phyloP scores from a whole-genome alignment of 2,797 vertebrate genomes.

The Gila robusta region DNA sequence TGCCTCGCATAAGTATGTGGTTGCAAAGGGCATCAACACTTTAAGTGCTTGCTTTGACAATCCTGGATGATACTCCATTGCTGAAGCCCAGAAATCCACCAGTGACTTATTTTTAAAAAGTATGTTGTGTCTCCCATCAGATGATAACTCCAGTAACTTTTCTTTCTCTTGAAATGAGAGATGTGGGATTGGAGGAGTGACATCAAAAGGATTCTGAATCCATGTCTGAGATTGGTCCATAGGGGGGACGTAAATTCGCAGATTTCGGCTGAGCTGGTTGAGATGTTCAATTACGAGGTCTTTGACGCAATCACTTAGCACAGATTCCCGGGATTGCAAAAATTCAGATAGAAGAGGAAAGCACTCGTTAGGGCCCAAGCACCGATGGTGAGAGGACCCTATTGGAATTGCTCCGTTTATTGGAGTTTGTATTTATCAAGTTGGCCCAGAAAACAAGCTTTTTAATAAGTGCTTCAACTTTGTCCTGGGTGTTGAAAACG shows the following conservation, averaged over 20 bases:
- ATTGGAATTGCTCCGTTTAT: too few relatives aligned
- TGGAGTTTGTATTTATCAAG: neutral
- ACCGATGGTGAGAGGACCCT: too few relatives aligned
- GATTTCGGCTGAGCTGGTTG: neutral
- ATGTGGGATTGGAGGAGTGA: neutral
- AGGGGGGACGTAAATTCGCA: too few relatives aligned
- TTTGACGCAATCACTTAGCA: neutral
- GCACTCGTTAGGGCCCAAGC: neutral
- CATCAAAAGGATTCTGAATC: too few relatives aligned
- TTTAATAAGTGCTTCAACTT: neutral
- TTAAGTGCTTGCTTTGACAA: neutral
- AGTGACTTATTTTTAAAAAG: slow-evolving; percentile 17
- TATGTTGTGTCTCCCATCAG: neutral
- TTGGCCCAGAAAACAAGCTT: neutral
- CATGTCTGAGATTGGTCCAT: neutral
- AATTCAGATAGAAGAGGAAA: neutral
- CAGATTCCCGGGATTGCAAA: neutral
- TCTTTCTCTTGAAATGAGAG: neutral
- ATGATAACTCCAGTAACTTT: neutral
- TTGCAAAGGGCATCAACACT: neutral
- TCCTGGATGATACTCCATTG: neutral
- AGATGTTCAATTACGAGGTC: neutral
- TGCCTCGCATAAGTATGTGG: neutral
- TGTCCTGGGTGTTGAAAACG: too few relatives aligned
- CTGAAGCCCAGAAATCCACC: neutral